Base-by-base conservation (phyloP, 2,113 vertebrate species). In the Chelonoidis abingdonii region DNA sequence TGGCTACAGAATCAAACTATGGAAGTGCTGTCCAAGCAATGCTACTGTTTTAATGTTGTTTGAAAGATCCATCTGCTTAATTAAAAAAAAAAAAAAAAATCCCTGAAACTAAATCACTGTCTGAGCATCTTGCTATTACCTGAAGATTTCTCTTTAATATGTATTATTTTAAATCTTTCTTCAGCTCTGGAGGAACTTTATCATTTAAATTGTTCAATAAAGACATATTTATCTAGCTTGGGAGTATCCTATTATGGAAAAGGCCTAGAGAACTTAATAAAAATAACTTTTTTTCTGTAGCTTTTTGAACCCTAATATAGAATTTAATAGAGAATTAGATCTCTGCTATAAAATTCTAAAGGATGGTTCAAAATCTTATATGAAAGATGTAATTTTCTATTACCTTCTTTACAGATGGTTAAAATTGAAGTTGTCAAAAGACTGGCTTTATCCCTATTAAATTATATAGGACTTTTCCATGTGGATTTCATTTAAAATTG, bases 71-170 rank as follows among this genome's bases (percentile, higher is more conserved):
- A 82, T 89, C 52, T n/a, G 14, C 65, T 21, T n/a, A 69, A 38
- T 35, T 90, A 59, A 86, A 14, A 86, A 9, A 90, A 53, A 81
- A 87, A 86, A 6, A 81, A 87, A 86, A 9, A 90, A 90, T 47
- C 35, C 6, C 85, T 87, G 12, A 31, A 92, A 79, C 65, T 87
- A 75, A 53, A 38, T 56, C 82, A 35, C 41, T 80, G 31, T 19
- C 1, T 56, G 24, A 88, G 17, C 54, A 76, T 90, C 31, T 4
- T 53, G 24, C 11, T 79, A 6, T 81, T 94, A 89, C 54, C 75
- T 92, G 22, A 80, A 31, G 80, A 41, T 89, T 93, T 31, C 50
- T 93, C n/a, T 83, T 19, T n/a, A 95, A 9, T 86, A 93, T 78
- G 8, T 84, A 31, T 81, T 83, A 89, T 78, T 62, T 80, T 86